phyloP scores from a whole-genome alignment of 2,888 invertebrate species.

The Pycnomerus fuliginosus region DNA sequence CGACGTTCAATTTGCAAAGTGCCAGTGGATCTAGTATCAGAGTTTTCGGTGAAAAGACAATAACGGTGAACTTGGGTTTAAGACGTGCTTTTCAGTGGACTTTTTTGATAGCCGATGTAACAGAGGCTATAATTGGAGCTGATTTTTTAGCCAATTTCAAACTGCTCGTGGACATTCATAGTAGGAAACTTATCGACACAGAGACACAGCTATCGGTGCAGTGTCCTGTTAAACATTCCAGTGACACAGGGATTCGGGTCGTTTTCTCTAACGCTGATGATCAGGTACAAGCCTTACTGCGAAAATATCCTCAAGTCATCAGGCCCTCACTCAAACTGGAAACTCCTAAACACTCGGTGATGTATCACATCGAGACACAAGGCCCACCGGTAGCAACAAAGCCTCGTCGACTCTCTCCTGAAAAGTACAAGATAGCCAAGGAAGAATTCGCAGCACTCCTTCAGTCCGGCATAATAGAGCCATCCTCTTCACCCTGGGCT shows the following conservation, averaged over 20 bases:
- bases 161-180: conserved; percentile 20
- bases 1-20: conserved; percentile 2
- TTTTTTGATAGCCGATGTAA: conserved; percentile 26
- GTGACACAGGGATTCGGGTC: not conserved
- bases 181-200: conserved; percentile 12
- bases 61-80: conserved; percentile 21
- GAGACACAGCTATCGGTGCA: conserved; percentile 1
- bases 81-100: conserved; percentile 21
- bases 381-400: conserved; percentile 38
- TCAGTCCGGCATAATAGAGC: conserved; percentile 32
- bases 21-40: conserved; percentile 9
- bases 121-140: conserved; percentile 23
- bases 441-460: conserved; percentile 37
- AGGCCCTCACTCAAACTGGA: not conserved
- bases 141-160: conserved; percentile 24
- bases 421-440: conserved; percentile 34
- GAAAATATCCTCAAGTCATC: conserved; percentile 6
- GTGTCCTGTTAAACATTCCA: not conserved
- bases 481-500: conserved; percentile 41
- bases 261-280: too few species aligned
- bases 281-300: conserved; percentile 2
- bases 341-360: conserved; percentile 8
- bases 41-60: conserved; percentile 3
- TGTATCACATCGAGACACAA: conserved; percentile 33
- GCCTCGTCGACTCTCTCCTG: conserved; percentile 38